These are phyloP conservation scores for Drosophila pseudoobscura DNA, from an alignment of 1,140 invertebrate genomes.

Conservation along the genomic window DNA sequence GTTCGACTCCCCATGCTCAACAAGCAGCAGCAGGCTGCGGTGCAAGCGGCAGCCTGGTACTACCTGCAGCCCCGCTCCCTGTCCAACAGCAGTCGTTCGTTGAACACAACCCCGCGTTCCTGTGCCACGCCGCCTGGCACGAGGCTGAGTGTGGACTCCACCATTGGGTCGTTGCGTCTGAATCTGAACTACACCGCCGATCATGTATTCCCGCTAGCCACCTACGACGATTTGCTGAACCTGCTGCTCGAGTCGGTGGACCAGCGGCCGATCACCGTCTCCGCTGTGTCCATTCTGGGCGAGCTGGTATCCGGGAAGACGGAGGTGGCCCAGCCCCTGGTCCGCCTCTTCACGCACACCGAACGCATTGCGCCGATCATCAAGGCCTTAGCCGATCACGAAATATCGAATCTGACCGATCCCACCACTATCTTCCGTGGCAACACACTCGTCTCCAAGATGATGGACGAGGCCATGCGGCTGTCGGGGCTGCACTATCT, in stretches of 20 bases:
- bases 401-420: conserved; percentile 95
- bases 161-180: conserved; percentile 91
- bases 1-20: conserved; percentile 90
- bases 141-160: conserved; percentile 85
- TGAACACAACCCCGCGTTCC: conserved; percentile 86
- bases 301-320: conserved; percentile 93
- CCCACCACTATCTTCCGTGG: conserved; percentile 97
- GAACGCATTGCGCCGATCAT: conserved; percentile 93
- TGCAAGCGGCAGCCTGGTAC: conserved; percentile 88
- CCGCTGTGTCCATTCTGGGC: conserved; percentile 93
- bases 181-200: conserved; percentile 94
- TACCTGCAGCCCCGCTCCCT: conserved; percentile 89
- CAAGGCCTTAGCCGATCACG: conserved; percentile 90
- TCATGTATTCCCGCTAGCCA: conserved; percentile 92
- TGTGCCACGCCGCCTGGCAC: conserved; percentile 88
- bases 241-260: conserved; percentile 90
- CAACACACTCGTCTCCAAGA: conserved; percentile 96
- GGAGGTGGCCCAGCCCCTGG: conserved; percentile 93
- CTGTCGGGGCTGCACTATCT: conserved; percentile 94
- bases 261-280: conserved; percentile 92
- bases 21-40: conserved; percentile 86
- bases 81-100: conserved; percentile 83
- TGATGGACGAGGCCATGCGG: conserved; percentile 98
- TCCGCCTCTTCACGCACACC: conserved; percentile 92
- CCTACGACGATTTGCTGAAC: conserved; percentile 90